A percentile compares a stretch with the other conserved stretches of the same genome.
Evolutionary conservation across 2,888 invertebrate species (phyloP).

Genomic region (Drosophila neonasuta): DNA sequence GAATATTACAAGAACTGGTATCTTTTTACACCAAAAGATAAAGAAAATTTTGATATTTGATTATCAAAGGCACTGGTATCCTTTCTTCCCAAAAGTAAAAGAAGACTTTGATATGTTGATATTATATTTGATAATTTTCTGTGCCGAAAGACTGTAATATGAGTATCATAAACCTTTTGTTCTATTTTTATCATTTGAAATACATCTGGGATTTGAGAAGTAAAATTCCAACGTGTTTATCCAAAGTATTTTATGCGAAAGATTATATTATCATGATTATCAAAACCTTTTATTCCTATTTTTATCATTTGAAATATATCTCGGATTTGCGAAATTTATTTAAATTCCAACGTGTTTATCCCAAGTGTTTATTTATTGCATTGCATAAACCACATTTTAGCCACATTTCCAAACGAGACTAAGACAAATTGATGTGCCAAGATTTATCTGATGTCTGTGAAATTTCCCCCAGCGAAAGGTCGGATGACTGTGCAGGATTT

Average conservation of each 20-base stretch:
- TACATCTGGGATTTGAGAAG: neutral
- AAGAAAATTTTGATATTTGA: too few relatives aligned
- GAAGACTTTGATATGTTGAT: too few relatives aligned
- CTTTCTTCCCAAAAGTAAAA: too few relatives aligned
- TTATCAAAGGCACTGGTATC: too few relatives aligned
- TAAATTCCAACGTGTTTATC: neutral
- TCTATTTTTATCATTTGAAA: neutral
- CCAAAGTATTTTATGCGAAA: neutral
- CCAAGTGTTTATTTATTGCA: conserved; percentile 6
- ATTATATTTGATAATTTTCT: too few relatives aligned
- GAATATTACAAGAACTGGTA: too few relatives aligned
- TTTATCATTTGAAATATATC: neutral
- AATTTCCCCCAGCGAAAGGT: conserved; percentile 33
- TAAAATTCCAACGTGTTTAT: neutral
- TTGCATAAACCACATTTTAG: conserved; percentile 13
- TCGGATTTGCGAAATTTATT: neutral
- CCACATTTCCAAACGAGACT: conserved; percentile 25
- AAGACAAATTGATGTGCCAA: conserved; percentile 31
- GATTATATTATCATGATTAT: too few relatives aligned
- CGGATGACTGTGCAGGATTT: conserved; percentile 4
- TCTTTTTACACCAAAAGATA: too few relatives aligned
- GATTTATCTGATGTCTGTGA: conserved; percentile 28
- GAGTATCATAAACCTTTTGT: too few relatives aligned
- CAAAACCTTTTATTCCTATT: too few relatives aligned
- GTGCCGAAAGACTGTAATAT: too few relatives aligned